A percentile compares a stretch with the other conserved stretches of the same genome.
Evolutionary conservation across 2,888 invertebrate species (phyloP).

Genomic region (Blastobasis lacticolella): DNA sequence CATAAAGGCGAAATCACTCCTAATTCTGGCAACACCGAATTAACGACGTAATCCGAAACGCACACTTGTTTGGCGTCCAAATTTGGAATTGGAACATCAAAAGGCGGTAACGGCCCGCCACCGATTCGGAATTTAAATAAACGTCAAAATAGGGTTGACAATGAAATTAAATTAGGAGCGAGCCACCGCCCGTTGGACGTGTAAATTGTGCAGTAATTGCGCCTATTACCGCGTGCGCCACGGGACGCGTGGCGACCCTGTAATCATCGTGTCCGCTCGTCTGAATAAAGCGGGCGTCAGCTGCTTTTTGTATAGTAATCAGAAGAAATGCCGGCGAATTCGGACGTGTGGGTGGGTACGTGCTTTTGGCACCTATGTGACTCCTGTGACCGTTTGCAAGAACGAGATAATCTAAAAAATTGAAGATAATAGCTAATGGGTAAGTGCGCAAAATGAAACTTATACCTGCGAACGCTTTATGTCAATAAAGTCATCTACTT

Average conservation of each 20-base stretch:
- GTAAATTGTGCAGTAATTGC: constrained; percentile 57
- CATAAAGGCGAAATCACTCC: too few relatives aligned
- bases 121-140: constrained; percentile 44
- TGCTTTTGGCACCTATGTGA: too few relatives aligned
- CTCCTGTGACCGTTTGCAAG: too few relatives aligned
- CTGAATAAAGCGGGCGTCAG: constrained; percentile 17
- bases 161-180: constrained; percentile 58
- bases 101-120: constrained; percentile 1
- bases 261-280: constrained; percentile 43
- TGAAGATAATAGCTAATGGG: too few relatives aligned
- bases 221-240: constrained; percentile 34
- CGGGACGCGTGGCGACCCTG: constrained; percentile 25
- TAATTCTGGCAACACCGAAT: too few relatives aligned
- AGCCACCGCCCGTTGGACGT: constrained; percentile 36
- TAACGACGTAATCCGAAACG: too few relatives aligned
- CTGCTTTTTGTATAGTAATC: constrained; percentile 18
- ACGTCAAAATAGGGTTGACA: constrained; percentile 50
- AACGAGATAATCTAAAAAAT: too few relatives aligned
- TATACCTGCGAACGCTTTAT: too few relatives aligned
- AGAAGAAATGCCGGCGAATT: constrained; percentile 5
- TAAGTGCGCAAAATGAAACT: too few relatives aligned
- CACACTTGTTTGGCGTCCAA: too few relatives aligned
- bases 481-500: too few relatives aligned
- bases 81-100: neutral
- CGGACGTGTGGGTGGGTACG: too few relatives aligned